Evolutionary conservation across 2,797 vertebrate species (phyloP).

Genomic region (Iguana delicatissima): DNA sequence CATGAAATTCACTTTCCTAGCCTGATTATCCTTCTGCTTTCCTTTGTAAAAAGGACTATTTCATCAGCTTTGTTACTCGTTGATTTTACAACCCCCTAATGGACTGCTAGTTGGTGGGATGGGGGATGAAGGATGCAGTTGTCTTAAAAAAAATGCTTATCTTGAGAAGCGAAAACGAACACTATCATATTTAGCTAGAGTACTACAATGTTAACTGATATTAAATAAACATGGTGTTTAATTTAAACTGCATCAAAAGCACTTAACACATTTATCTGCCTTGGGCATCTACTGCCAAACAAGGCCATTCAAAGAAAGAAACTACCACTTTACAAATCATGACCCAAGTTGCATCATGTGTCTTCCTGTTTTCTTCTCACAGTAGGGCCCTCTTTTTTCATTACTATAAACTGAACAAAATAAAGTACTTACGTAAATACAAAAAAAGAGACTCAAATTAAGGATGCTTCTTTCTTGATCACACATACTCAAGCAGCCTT

Average conservation of each 20-base stretch:
- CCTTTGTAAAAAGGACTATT: slow-evolving; percentile 68
- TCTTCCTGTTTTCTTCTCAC: background rate
- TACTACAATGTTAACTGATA: slow-evolving; percentile 31
- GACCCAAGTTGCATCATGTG: background rate
- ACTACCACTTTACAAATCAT: background rate
- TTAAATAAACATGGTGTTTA: slow-evolving; percentile 49
- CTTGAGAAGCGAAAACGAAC: slow-evolving; percentile 52
- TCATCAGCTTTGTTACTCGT: slow-evolving; percentile 59
- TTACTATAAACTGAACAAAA: background rate
- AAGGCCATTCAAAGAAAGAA: background rate
- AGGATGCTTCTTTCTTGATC: background rate
- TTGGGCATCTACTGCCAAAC: slow-evolving; percentile 31
- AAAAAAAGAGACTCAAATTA: background rate
- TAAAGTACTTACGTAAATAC: background rate
- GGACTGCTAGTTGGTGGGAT: background rate
- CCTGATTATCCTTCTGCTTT: slow-evolving; percentile 65
- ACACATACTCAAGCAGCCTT: background rate
- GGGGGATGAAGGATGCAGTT: background rate
- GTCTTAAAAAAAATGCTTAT: slow-evolving; percentile 47
- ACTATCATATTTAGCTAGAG: slow-evolving; percentile 45
- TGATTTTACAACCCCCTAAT: slow-evolving; percentile 64
- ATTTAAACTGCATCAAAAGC: slow-evolving; percentile 31
- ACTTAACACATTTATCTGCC: slow-evolving; percentile 33
- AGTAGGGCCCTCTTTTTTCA: background rate
- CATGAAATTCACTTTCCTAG: slow-evolving; percentile 53